phyloP scores from a whole-genome alignment of 2,113 vertebrate species.

The Cercopithecus mona region DNA sequence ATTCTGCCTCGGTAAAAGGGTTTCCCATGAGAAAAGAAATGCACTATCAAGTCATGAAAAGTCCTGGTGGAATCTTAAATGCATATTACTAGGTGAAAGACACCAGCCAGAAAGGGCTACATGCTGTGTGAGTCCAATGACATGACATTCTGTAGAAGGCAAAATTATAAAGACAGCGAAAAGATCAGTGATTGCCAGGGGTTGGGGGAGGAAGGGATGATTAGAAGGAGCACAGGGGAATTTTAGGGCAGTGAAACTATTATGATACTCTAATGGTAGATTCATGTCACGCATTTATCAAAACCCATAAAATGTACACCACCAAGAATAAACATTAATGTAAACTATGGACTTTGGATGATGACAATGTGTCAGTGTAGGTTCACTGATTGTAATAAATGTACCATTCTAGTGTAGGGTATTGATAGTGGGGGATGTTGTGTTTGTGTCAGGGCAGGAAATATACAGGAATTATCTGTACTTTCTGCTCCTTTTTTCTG shows the following conservation, averaged over 20 bases:
- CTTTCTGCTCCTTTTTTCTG: not conserved
- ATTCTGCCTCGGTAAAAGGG: not conserved
- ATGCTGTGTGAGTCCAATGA: not conserved
- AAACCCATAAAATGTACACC: not conserved
- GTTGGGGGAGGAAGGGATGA: not conserved
- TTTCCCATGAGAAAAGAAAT: not conserved
- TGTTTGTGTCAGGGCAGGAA: fast-evolving
- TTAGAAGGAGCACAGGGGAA: not conserved
- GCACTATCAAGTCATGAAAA: not conserved
- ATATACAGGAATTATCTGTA: not conserved
- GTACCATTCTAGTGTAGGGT: not conserved
- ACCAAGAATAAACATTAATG: not conserved
- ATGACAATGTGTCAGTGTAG: not conserved
- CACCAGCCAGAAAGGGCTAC: not conserved
- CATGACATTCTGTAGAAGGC: not conserved
- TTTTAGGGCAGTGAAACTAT: not conserved
- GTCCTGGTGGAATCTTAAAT: not conserved
- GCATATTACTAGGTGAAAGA: not conserved
- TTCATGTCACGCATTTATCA: not conserved
- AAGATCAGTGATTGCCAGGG: not conserved
- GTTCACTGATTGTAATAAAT: not conserved
- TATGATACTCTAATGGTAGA: not conserved
- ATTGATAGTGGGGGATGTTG: not conserved
- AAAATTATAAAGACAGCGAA: not conserved
- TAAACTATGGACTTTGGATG: not conserved